phyloP scores from a whole-genome alignment of 2,888 invertebrate species.

The Sarcophaga carnaria region DNA sequence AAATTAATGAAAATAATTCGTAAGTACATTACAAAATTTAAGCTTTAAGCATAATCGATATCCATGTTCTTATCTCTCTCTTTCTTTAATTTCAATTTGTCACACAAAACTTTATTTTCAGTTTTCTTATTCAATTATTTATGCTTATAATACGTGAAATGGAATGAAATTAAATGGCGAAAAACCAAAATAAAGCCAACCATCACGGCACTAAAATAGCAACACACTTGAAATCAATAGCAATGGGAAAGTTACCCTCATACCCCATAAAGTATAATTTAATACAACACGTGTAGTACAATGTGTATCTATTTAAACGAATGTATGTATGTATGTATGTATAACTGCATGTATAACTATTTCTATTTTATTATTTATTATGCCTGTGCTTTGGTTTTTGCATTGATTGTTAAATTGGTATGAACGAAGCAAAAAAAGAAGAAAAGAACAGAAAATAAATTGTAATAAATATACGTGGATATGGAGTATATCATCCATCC shows the following conservation, averaged over 20 bases:
- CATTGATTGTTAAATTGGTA: neutral
- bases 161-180: neutral
- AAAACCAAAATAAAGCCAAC: neutral
- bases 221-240: too few species aligned
- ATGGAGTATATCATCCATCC: too few species aligned
- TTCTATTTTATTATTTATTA: neutral
- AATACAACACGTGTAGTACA: neutral
- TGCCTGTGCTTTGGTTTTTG: neutral
- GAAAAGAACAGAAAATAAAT: too few species aligned
- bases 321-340: neutral
- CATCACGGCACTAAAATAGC: neutral
- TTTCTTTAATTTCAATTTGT: neutral
- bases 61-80: too few species aligned
- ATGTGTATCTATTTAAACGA: neutral
- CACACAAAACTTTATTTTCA: neutral
- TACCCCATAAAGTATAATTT: neutral
- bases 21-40: too few species aligned
- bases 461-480: neutral
- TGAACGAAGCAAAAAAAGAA: neutral
- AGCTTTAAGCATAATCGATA: too few species aligned
- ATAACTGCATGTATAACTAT: neutral
- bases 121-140: neutral
- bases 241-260: neutral
- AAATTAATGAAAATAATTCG: too few species aligned
- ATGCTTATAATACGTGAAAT: neutral